Percentiles rank a stretch among this genome's conserved stretches.
phyloP scores from a whole-genome alignment of 92 coral and sea anemone species.

The Actinernus sp. region DNA sequence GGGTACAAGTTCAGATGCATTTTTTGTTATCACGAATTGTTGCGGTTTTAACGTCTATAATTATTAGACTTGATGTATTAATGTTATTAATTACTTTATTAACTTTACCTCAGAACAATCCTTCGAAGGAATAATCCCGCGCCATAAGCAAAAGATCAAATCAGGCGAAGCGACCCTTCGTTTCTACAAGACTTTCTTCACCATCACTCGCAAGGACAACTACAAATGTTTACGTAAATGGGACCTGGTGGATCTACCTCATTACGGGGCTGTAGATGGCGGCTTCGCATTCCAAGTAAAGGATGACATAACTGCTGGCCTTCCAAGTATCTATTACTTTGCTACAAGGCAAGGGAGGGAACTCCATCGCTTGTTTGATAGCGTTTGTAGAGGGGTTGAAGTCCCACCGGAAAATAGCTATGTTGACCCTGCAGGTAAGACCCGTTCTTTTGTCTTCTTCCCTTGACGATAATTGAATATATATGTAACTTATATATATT shows the following conservation, averaged over 20 bases:
- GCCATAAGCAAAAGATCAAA: conserved; percentile 86
- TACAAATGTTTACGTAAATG: conserved; percentile 85
- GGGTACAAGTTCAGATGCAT: too few relatives aligned
- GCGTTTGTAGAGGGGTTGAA: conserved; percentile 74
- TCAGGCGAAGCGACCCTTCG: conserved; percentile 96
- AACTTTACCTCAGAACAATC: conserved; percentile 64
- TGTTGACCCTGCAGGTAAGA: conserved; percentile 17
- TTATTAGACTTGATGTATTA: too few relatives aligned
- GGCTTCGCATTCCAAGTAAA: conserved; percentile 91
- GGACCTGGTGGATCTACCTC: conserved; percentile 83
- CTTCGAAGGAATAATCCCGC: conserved; percentile 90
- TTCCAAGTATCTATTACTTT: conserved; percentile 69
- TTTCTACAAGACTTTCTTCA: conserved; percentile 83
- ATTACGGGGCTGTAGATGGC: conserved; percentile 91
- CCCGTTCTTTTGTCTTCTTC: too few relatives aligned
- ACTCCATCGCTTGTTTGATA: conserved; percentile 80
- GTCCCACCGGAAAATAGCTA: conserved; percentile 16
- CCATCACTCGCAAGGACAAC: conserved; percentile 89
- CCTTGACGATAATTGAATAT: too few relatives aligned
- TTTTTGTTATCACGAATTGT: too few relatives aligned
- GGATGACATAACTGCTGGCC: conserved; percentile 63
- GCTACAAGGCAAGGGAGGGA: conserved; percentile 79
- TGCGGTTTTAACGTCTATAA: too few relatives aligned
- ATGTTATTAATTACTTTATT: background rate
- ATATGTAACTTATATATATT: too few relatives aligned